Base-by-base conservation (phyloP, 2,888 invertebrate genomes). In the Leptura quadrifasciata region DNA sequence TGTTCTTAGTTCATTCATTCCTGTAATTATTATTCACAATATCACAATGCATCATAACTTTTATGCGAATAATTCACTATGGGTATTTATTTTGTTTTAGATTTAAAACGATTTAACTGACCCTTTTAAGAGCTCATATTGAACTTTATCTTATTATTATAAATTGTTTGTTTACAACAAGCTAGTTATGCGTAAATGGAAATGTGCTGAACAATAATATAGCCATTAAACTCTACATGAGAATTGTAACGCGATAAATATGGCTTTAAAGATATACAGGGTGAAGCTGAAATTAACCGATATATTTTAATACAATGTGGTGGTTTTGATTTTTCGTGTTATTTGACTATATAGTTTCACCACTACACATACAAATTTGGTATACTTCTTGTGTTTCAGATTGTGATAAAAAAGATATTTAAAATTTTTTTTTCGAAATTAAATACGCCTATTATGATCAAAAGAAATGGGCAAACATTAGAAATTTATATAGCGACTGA, bases 101-200 rank as follows among this genome's bases (percentile, higher is more conserved):
- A 47, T 47, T 47, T 15, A 47, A 47, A 47, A 6, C 15, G 15
- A 39, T 12, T 39, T 39, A 47, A 47, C 47, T n/a, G n/a, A 47
- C 17, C 47, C n/a, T n/a, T n/a, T 47, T 47, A 47, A 47, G n/a
- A 47, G 47, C 5, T 47, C n/a, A 47, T n/a, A n/a, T 47, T n/a
- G n/a, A n/a, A 47, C n/a, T 47, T 47, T 47, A 47, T 47, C 47
- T 47, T 47, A 47, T 47, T 24, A 24, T 47, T 57, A 57, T 57
- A 20, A 57, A 21, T 65, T 65, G 52, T 65, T 65, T 65, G 65
- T 54, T 65, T 65, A 65, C 52, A 24, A 64, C 65, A 24, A 52
- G 24, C 3, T 10, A 64, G 24, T 15, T 65, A 65, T 54, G 65
- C 65, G 65, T 52, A 52, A 65, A 65, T 65, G 27, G 47, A 65